Evolutionary conservation across 2,888 invertebrate species (phyloP), one percentile per base, ranked within the genome.

Genomic region (Saturnia pavonia): DNA sequence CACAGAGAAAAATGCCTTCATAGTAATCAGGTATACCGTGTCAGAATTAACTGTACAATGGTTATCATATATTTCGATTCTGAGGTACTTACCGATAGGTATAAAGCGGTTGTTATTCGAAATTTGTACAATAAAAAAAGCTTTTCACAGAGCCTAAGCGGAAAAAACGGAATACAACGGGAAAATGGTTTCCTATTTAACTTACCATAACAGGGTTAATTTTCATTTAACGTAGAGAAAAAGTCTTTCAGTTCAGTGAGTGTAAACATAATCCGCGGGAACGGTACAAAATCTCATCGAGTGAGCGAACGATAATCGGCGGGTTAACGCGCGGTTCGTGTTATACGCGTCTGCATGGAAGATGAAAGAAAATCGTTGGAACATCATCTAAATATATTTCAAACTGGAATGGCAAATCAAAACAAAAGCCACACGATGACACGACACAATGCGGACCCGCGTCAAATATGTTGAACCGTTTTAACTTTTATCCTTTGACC

Each of bases 211-310:
- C 57, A 60, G 25, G 27, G 40, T 19, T 65, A 65, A 65, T 40
- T 65, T 40, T n/a, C 8, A 40, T 65, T 65, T 65, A 34, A n/a
- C n/a, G 40, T 40, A 40, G 65, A 27, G 54, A 63, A 63, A 63
- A 65, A 65, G n/a, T n/a, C n/a, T 65, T 65, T 40, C 65, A 8
- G 65, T 65, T 65, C 65, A 65, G 40, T 65, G 65, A 40, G 40
- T 65, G 40, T 65, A 40, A 65, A 65, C 34, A 65, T 34, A 65
- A 65, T 34, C 40, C 65, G 40, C 40, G 34, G 19, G 40, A 19
- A 40, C 34, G 16, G 63, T 34, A 8, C 11, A 60, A 40, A 0
- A 63, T 65, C 34, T 40, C 34, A 40, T 65, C 65, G 12, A 65
- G 40, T 8, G 65, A 60, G 12, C 57, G 57, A 34, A 14, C 25